Evolutionary conservation across 2,113 vertebrate species (phyloP).

Genomic region (Vicugna pacos): DNA sequence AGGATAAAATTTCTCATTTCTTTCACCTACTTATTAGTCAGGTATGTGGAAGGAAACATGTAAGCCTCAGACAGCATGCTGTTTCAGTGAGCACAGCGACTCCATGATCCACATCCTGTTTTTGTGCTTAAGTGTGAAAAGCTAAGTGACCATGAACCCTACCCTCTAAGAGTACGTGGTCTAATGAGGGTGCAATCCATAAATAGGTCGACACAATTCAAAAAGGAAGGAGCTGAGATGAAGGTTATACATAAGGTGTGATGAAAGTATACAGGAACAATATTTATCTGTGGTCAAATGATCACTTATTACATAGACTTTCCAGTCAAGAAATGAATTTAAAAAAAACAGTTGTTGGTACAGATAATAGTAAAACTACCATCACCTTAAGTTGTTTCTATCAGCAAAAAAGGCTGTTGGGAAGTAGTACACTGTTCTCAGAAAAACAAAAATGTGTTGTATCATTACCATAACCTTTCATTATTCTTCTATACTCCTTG

Average conservation of each 20-base stretch:
- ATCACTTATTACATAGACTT: neutral
- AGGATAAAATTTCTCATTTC: neutral
- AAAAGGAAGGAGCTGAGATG: neutral
- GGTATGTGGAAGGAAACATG: neutral
- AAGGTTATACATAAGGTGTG: neutral
- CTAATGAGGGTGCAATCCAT: neutral
- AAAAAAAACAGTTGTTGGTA: neutral
- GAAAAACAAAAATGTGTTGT: neutral
- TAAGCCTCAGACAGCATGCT: neutral
- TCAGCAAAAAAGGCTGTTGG: neutral
- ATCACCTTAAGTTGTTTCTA: conserved; percentile 25
- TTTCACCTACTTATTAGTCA: neutral
- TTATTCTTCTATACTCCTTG: neutral
- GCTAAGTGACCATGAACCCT: neutral
- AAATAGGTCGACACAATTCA: neutral
- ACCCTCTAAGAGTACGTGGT: neutral
- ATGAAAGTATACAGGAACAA: neutral
- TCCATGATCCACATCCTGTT: neutral
- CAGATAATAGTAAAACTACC: neutral
- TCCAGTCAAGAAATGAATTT: neutral
- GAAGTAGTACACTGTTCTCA: neutral
- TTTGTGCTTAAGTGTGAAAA: neutral
- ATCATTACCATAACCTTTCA: neutral
- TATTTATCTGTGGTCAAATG: neutral
- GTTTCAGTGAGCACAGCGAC: neutral